Evolutionary conservation across 1,140 invertebrate genomes (phyloP), one percentile per base, ranked within the genome.

Genomic region (Oreohelix idahoensis): DNA sequence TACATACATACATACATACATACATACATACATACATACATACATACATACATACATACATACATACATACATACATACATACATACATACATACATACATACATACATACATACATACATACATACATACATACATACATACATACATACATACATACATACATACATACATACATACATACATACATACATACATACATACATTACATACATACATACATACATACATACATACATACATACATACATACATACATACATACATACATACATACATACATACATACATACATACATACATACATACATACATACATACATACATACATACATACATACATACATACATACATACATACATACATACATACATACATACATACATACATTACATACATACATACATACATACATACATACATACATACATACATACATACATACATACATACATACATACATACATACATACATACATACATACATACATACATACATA

Each of bases 401-500:
- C n/a, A n/a, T 49, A 81, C n/a, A 23, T 63, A 23, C 53, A 20
- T 79, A n/a, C 53, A 32, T 58, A 58, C 29, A 69, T 69, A 69
- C 32, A 69, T 69, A 69, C 32, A 69, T 69, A 69, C 32, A 69
- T 69, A 69, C 32, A 58, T n/a, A 11, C 51, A 13, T 63, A 35
- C 35, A 35, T 38, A 32, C 39, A 29, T 26, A 49, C 45, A 49
- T 49, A 69, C 32, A 69, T 69, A 69, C 36, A 42, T 36, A 79
- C 38, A 79, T 20, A 69, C 13, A 69, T 58, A 79, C 15, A 69
- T 20, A 79, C 26, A 79, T 38, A 69, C 13, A 79, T 35, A 77
- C 45, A 77, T 49, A 77, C 45, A 77, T 49, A 77, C 23, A 77
- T 49, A 49, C 23, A 77, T 49, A 77, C 45, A 77, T 49, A 77